Percentiles rank a stretch among this genome's conserved stretches.
These are phyloP conservation scores for Gerris lacustris DNA, from an alignment of 2,888 invertebrate species.

Conservation along the genomic window DNA sequence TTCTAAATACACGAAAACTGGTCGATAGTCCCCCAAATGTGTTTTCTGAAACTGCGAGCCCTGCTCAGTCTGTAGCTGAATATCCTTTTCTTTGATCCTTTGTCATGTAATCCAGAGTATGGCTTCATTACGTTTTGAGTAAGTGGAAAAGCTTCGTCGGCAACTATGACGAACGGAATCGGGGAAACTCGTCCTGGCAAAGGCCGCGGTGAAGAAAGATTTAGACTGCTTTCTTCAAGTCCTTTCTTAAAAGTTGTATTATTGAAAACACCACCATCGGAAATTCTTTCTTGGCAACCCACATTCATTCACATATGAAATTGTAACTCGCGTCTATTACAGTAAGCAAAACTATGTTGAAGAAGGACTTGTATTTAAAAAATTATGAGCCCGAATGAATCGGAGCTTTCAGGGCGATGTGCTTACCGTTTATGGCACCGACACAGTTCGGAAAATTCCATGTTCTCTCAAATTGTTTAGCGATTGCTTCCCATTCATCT, in stretches of 20 bases:
- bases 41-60: conserved; percentile 29
- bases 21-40: conserved; percentile 28
- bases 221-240: conserved; percentile 18
- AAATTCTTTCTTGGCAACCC: conserved; percentile 31
- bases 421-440: conserved; percentile 31
- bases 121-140: conserved; percentile 27
- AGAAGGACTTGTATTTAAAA: conserved; percentile 31
- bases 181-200: conserved; percentile 18
- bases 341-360: conserved; percentile 30
- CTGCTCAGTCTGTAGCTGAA: conserved; percentile 29
- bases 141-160: conserved; percentile 30
- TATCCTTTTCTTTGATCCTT: conserved; percentile 23
- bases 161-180: conserved; percentile 26
- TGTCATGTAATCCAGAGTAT: conserved; percentile 11
- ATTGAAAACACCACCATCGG: conserved; percentile 29
- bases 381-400: conserved; percentile 30
- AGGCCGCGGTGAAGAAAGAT: conserved; percentile 18
- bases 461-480: conserved; percentile 27
- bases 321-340: conserved; percentile 31
- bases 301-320: conserved; percentile 32
- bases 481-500: conserved; percentile 30
- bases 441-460: conserved; percentile 33
- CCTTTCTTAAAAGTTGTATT: conserved; percentile 19
- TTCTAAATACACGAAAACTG: conserved; percentile 28
- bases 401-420: conserved; percentile 28